Evolutionary conservation across 2,888 invertebrate genomes (phyloP), one percentile per base, ranked within the genome.

Genomic region (Euzophera pinguis): DNA sequence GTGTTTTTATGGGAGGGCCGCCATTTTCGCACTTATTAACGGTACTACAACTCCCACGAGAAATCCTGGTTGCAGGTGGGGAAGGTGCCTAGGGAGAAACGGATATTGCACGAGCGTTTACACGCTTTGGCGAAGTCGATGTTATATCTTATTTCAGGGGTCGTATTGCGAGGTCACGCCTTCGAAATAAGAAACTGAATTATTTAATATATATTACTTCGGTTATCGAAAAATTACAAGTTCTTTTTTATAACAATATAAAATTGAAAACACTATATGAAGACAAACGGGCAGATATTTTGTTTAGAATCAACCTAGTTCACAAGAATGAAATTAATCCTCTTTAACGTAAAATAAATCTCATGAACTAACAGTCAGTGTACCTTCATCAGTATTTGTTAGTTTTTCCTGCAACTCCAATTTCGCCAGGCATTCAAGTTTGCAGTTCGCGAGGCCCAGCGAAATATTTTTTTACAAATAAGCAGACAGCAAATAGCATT

Each of bases 1-100:
- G 53, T 14, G 37, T 47, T 5, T 42, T 34, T 43, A 27, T 55
- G 64, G 66, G 61, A 69, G 67, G 69, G 61, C 65, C 63, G 67
- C 51, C 66, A 71, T 78, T 78, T 78, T 75, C 69, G 73, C 76
- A 77, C 73, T 81, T 84, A 82, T 78, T 78, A 77, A 81, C 73
- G 69, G 65, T 56, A 67, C 65, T 73, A 68, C 67, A 72, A 72
- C 67, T 84, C 86, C 87, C 87, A 75, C 63, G 87, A 82, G 87
- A 83, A 82, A 81, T 84, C 68, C 65, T 63, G 60, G 67, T 75
- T 72, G 67, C 81, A 81, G 77, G 78, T 78, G 67, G 82, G 84
- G 84, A 71, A 67, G 9, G 63, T 64, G 54, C 56, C 61, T 61
- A 53, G 61, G 63, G 67, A 72, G 78, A 81, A 78, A 81, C 71